Percentiles rank a stretch among this genome's conserved stretches.
Conservation (phyloP, 2,888 invertebrate genomes). For the Dynastes hyllus region DNA sequence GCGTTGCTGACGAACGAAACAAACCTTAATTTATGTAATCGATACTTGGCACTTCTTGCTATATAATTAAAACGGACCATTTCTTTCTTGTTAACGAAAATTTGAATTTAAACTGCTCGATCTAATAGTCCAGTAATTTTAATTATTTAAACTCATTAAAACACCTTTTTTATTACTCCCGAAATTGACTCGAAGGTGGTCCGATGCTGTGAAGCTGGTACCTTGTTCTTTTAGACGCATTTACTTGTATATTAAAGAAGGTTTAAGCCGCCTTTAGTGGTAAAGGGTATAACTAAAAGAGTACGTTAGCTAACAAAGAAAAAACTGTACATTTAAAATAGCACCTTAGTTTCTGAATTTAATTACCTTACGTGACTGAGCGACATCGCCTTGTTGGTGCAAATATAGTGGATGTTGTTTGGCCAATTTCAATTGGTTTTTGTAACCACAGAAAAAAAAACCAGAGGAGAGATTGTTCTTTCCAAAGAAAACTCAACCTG, state of each 20-base stretch:
- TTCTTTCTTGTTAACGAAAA: constrained; percentile 22
- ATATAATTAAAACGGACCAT: constrained; percentile 33
- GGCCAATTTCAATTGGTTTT: too few species aligned
- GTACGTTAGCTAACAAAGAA: constrained; percentile 10
- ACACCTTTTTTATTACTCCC: constrained; percentile 44
- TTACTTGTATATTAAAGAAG: constrained; percentile 38
- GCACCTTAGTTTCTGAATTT: not conserved
- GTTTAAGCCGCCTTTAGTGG: constrained; percentile 21
- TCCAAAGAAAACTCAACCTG: too few species aligned
- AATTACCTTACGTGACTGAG: constrained; percentile 1
- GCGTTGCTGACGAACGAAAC: too few species aligned
- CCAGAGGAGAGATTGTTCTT: too few species aligned
- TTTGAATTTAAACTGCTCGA: constrained; percentile 36
- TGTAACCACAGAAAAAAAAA: too few species aligned
- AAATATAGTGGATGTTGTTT: too few species aligned
- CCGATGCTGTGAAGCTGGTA: constrained; percentile 8
- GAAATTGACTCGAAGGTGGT: constrained; percentile 46
- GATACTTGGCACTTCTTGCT: constrained; percentile 11
- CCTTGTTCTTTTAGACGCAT: constrained; percentile 25
- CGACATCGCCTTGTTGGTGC: too few species aligned
- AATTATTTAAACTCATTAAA: constrained; percentile 48
- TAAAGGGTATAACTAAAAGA: constrained; percentile 10
- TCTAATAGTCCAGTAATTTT: constrained; percentile 42
- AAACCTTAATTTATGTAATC: constrained; percentile 9
- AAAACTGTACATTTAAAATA: constrained; percentile 19